phyloP scores from a whole-genome alignment of 2,113 vertebrate genomes.

The Pithys albifrons region DNA sequence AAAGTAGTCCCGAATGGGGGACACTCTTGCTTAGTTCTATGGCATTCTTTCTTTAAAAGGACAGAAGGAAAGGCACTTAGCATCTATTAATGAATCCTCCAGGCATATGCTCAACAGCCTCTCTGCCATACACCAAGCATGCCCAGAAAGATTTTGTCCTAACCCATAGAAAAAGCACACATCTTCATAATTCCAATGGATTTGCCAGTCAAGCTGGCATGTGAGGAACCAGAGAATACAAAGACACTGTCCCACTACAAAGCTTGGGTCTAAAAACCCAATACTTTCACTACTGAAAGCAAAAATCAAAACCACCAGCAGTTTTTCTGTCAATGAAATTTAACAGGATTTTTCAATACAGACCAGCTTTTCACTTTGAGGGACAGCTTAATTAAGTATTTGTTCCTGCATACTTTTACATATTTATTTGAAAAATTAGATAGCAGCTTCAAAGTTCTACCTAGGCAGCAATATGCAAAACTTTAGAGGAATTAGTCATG shows the following conservation, averaged over 20 bases:
- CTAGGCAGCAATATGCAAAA: background rate
- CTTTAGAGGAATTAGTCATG: background rate
- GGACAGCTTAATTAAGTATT: background rate
- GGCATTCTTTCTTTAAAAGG: background rate
- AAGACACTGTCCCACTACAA: background rate
- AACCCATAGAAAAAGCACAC: background rate
- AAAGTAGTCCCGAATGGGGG: background rate
- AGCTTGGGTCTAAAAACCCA: background rate
- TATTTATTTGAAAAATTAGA: background rate
- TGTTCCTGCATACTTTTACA: background rate
- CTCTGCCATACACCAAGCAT: background rate
- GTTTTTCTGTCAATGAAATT: background rate
- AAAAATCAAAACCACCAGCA: background rate
- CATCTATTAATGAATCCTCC: background rate
- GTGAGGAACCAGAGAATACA: background rate
- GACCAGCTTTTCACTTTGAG: background rate
- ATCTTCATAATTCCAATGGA: background rate
- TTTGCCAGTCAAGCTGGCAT: background rate
- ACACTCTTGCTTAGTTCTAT: background rate
- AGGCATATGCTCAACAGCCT: background rate
- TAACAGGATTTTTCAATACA: background rate
- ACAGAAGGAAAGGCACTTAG: constrained; percentile 46
- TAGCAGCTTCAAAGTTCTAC: background rate
- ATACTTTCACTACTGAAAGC: background rate
- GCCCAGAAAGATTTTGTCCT: background rate